A percentile compares a stretch with the other conserved stretches of the same genome.
These are phyloP conservation scores for Sarcophilus harrisii DNA, from an alignment of 2,797 vertebrate species.

Conservation along the genomic window DNA sequence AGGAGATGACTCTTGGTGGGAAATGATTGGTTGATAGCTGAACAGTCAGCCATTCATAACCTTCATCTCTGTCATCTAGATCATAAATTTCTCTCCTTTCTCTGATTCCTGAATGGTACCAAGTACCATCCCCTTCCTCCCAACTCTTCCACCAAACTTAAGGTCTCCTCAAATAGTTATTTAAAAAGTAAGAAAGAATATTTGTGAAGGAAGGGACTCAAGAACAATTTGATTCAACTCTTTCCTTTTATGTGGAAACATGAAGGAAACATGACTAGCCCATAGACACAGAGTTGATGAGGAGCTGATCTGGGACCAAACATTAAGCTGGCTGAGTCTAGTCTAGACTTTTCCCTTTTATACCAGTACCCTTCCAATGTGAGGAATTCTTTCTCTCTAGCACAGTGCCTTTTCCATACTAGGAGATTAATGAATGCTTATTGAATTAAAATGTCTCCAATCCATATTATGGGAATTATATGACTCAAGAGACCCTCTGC, in stretches of 20 bases:
- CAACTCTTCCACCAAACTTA: not conserved
- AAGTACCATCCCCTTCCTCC: not conserved
- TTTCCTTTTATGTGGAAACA: not conserved
- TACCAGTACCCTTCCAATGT: not conserved
- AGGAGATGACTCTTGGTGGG: not conserved
- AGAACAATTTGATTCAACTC: not conserved
- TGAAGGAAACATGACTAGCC: not conserved
- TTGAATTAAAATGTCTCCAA: not conserved
- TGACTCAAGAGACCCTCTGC: not conserved
- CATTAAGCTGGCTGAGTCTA: not conserved
- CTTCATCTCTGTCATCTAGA: not conserved
- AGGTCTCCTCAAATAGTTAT: not conserved
- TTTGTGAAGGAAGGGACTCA: not conserved
- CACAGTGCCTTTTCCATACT: not conserved
- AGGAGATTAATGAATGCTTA: not conserved
- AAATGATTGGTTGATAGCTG: not conserved
- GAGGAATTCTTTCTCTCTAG: not conserved
- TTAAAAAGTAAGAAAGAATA: not conserved
- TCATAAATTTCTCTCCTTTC: constrained; percentile 25
- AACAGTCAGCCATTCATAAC: not conserved
- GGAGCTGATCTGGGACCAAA: not conserved
- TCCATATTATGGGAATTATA: not conserved
- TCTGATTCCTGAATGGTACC: not conserved
- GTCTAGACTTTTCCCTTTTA: not conserved
- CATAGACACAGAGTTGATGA: not conserved